Conservation (phyloP, 2,888 invertebrate genomes). For the Troglohyphantes excavatus region DNA sequence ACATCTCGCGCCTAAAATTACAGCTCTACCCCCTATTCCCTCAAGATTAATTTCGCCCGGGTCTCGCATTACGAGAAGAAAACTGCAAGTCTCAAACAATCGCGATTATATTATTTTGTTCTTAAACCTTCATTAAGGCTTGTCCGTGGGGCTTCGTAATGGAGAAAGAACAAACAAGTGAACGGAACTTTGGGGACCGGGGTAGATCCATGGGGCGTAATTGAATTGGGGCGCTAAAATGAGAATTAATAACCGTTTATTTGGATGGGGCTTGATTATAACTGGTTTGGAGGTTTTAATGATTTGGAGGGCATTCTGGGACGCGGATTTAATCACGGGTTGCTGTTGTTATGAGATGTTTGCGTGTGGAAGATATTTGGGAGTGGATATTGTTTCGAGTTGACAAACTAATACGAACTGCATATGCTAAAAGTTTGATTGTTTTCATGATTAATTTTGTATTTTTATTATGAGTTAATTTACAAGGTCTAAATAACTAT, state of each 20-base stretch:
- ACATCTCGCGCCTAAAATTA: conserved; percentile 40
- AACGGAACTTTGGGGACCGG: conserved; percentile 11
- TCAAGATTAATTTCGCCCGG: conserved; percentile 58
- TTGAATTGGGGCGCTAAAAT: conserved; percentile 54
- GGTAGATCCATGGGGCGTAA: conserved; percentile 31
- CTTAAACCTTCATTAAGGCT: conserved; percentile 68
- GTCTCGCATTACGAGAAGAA: conserved; percentile 28
- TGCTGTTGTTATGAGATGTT: not conserved
- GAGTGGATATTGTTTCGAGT: too few species aligned
- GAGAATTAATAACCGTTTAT: conserved; percentile 69
- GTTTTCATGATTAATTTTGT: too few species aligned
- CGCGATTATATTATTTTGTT: conserved; percentile 68
- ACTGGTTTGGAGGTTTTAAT: conserved; percentile 50
- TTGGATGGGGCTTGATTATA: conserved; percentile 51
- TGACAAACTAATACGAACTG: too few species aligned
- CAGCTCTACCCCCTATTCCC: conserved; percentile 20
- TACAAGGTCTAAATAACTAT: too few species aligned
- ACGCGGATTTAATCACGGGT: conserved; percentile 10
- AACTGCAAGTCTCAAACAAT: conserved; percentile 39
- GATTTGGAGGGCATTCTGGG: conserved; percentile 22
- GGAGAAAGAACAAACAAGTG: conserved; percentile 54
- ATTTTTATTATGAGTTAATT: too few species aligned
- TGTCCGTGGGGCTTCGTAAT: conserved; percentile 38
- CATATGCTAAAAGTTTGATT: too few species aligned
- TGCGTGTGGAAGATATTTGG: too few species aligned